Evolutionary conservation across 2,888 invertebrate genomes (phyloP).

Genomic region (Polymixis lichenea): DNA sequence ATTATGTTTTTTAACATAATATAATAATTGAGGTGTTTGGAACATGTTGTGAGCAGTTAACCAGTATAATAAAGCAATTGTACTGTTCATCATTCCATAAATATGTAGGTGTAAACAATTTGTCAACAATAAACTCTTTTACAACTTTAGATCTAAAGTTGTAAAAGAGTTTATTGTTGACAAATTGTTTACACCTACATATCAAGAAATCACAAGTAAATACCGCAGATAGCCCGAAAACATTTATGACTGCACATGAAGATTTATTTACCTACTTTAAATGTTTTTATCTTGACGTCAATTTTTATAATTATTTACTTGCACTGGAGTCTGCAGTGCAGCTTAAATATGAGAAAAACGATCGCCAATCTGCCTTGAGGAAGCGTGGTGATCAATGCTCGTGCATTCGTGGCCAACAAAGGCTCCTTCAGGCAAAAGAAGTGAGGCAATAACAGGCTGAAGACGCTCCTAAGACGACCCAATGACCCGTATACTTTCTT

Average conservation of each 20-base stretch:
- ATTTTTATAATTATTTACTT: constrained; percentile 28
- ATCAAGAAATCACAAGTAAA: constrained; percentile 28
- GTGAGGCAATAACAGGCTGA: too few species aligned
- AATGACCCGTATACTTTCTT: too few species aligned
- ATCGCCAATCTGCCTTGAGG: too few species aligned
- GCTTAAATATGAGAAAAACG: background rate
- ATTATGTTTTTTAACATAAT: too few species aligned
- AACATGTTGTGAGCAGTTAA: background rate
- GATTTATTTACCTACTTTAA: background rate
- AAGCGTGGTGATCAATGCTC: too few species aligned
- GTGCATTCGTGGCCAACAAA: too few species aligned
- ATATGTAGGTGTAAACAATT: background rate
- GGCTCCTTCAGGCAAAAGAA: too few species aligned
- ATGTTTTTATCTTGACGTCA: constrained; percentile 28
- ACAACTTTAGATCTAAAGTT: constrained; percentile 1
- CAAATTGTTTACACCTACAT: too few species aligned
- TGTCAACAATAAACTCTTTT: constrained; percentile 12
- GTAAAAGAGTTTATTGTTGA: too few species aligned
- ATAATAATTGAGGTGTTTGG: background rate
- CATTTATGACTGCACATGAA: background rate
- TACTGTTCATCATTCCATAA: background rate
- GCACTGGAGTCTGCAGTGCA: background rate
- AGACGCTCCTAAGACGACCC: too few species aligned
- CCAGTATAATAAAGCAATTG: constrained; percentile 4
- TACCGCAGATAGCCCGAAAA: constrained; percentile 10